Base-by-base conservation (phyloP, 92 coral and sea anemone species). In the Plumapathes pennacea region DNA sequence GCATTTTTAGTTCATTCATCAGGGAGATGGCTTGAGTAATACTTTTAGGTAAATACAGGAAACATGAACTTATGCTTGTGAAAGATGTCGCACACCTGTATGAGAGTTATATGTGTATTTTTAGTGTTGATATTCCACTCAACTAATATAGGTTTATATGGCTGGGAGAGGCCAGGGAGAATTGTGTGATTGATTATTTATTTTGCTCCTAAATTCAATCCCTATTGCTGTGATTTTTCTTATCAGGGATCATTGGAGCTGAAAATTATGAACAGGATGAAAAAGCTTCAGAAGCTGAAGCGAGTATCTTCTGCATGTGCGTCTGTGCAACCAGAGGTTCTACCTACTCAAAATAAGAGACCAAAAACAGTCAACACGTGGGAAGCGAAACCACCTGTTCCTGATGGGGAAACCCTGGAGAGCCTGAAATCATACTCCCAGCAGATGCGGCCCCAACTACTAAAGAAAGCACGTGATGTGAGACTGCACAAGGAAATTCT, bases 341-440 rank as follows among this genome's bases (percentile, higher is more conserved):
- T 8, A 25, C 3, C 6, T 2, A 12, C 14, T 25, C 23, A 53
- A 19, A 4, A 12, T 4, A 53, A 4, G 31, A 28, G 10, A 29
- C 10, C 8, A 2, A 5, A 18, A 12, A 37, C 4, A 2, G 50
- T 32, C 4, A 11, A 57, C 26, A 2, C 2, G 3, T 57, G 64
- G 64, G 2, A 4, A 2, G 24, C 2, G 24, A 57, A 34, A 19
- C 64, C 64, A 6, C 23, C n/a, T 9, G 3, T 57, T 11, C 46
- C 47, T 5, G 64, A 57, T 10, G 64, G 64, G 2, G 64, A 57
- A 27, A 34, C 64, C 8, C 4, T 57, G 64, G 57, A 4, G 3
- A 3, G 6, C 13, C 32, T 57, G 29, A 34, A 22, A 23, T 4
- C 19, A 4, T 5, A 57, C 8, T 14, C 9, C 10, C 15, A 40